phyloP scores from a whole-genome alignment of 2,797 vertebrate genomes.

The Pagetopsis macropterus region DNA sequence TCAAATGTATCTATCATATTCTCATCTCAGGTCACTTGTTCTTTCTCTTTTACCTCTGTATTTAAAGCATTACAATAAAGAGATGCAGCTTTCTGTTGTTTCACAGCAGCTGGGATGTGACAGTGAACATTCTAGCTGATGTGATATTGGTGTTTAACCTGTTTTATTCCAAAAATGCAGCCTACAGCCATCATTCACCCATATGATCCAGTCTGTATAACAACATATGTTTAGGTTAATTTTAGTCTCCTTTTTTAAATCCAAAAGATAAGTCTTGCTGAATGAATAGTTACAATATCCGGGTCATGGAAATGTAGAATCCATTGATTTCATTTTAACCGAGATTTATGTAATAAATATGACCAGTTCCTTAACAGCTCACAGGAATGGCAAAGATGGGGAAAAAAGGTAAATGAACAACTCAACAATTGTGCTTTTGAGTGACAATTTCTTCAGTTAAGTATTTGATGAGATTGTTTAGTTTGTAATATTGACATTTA shows the following conservation, averaged over 20 bases:
- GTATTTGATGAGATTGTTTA: not conserved
- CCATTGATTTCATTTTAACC: no score
- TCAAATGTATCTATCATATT: no score
- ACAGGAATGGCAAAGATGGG: not conserved
- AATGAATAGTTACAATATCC: no score
- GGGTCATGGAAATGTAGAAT: no score
- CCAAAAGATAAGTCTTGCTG: no score
- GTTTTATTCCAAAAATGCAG: not conserved
- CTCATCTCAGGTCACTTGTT: no score
- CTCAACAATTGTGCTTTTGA: not conserved
- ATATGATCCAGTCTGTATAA: not conserved
- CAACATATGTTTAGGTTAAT: not conserved
- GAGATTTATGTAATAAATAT: no score
- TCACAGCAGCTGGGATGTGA: not conserved
- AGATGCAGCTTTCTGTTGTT: no score
- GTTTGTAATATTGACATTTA: not conserved
- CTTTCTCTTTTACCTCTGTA: no score
- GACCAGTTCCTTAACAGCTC: no score
- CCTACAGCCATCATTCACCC: no score
- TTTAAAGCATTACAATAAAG: no score
- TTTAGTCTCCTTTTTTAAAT: not conserved
- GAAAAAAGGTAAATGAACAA: not conserved
- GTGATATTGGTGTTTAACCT: not conserved
- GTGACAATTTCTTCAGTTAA: not conserved
- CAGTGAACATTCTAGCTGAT: not conserved